phyloP scores from a whole-genome alignment of 2,797 vertebrate genomes.

The Falco cherrug region DNA sequence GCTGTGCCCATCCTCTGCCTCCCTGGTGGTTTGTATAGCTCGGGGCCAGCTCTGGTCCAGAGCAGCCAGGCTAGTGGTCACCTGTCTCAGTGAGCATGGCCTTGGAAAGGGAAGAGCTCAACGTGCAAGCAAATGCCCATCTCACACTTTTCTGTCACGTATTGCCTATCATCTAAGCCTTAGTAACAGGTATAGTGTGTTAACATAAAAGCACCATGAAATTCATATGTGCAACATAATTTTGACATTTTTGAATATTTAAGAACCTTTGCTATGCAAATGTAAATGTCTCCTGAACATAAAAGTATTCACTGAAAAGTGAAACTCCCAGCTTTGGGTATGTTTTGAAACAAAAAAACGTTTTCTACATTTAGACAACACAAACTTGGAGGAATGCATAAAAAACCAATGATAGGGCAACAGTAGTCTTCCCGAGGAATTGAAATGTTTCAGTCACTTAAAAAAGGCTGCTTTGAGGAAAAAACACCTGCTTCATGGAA shows the following conservation, averaged over 20 bases:
- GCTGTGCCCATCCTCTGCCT: background rate
- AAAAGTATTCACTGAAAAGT: background rate
- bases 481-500: background rate
- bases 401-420: background rate
- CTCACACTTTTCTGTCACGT: accelerated
- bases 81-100: accelerated
- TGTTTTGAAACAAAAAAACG: background rate
- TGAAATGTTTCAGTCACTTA: background rate
- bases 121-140: accelerated
- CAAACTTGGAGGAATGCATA: background rate
- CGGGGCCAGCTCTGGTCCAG: background rate
- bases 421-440: background rate
- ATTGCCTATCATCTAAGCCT: accelerated
- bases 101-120: background rate
- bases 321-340: background rate
- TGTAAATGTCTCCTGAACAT: background rate
- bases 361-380: background rate
- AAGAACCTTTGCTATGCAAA: background rate
- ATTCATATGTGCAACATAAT: accelerated
- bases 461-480: background rate
- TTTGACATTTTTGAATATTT: background rate
- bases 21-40: background rate
- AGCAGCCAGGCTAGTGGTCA: background rate
- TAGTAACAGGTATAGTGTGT: background rate
- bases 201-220: accelerated